phyloP scores from a whole-genome alignment of 2,888 invertebrate genomes.

The Cancer borealis region DNA sequence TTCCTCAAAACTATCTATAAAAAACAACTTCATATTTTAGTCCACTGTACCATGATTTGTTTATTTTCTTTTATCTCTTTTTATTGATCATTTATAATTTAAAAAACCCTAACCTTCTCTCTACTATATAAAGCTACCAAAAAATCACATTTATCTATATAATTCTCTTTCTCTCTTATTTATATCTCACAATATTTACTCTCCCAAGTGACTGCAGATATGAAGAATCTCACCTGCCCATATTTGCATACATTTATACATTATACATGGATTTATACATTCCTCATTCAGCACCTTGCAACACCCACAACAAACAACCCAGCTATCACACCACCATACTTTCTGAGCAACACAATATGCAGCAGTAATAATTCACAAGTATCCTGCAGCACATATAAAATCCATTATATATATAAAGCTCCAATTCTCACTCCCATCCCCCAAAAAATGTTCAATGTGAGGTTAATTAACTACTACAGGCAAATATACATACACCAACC shows the following conservation, averaged over 20 bases:
- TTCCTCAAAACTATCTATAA: background rate
- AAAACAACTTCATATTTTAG: background rate
- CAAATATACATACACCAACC: background rate
- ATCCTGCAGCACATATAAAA: background rate
- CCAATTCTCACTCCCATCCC: background rate
- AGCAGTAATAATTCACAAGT: background rate
- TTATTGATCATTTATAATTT: too few species aligned
- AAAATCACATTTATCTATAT: background rate
- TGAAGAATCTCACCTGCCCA: background rate
- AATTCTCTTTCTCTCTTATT: background rate
- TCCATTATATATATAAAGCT: background rate
- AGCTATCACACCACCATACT: background rate
- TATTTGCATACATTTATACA: background rate
- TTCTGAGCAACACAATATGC: background rate
- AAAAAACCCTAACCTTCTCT: background rate
- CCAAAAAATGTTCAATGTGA: background rate
- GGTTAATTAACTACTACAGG: background rate
- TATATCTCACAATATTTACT: background rate
- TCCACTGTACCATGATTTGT: background rate
- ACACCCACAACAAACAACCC: background rate
- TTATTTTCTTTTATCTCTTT: background rate
- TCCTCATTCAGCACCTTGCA: background rate
- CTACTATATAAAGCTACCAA: background rate
- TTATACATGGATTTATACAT: constrained; percentile 22
- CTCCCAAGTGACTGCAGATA: background rate